Evolutionary conservation across 2,888 invertebrate species (phyloP).

Genomic region (Ferrisia virgata): DNA sequence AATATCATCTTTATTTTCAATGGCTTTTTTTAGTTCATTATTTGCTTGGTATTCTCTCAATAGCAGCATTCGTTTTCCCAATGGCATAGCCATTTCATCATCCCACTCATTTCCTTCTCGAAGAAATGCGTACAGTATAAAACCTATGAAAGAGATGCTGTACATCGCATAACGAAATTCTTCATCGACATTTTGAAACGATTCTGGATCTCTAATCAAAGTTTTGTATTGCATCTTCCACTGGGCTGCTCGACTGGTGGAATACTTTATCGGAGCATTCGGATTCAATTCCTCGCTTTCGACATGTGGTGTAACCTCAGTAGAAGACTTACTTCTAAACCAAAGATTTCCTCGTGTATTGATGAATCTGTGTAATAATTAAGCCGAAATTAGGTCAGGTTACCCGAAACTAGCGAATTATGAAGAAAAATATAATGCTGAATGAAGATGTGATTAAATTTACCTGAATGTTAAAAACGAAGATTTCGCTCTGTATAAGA

Average conservation of each 20-base stretch:
- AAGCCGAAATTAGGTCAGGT: too few species aligned
- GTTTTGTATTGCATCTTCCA: background rate
- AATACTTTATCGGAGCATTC: constrained; percentile 11
- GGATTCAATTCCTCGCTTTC: background rate
- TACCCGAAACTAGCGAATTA: too few species aligned
- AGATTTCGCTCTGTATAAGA: background rate
- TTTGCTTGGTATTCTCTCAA: background rate
- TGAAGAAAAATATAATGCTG: too few species aligned
- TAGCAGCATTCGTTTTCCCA: constrained; percentile 3
- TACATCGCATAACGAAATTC: background rate
- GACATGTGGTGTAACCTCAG: background rate
- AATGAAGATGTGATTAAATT: too few species aligned
- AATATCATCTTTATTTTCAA: background rate
- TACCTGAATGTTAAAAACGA: background rate
- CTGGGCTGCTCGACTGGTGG: background rate
- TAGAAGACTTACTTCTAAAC: background rate
- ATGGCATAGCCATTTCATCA: constrained; percentile 32
- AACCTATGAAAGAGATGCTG: background rate
- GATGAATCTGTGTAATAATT: background rate
- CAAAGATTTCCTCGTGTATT: background rate
- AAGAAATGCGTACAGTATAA: background rate
- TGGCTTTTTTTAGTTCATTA: background rate
- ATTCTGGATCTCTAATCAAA: background rate
- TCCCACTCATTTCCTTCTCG: constrained; percentile 18
- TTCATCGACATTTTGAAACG: background rate